Conservation (phyloP, 1,140 invertebrate species). For the Papilio xuthus region DNA sequence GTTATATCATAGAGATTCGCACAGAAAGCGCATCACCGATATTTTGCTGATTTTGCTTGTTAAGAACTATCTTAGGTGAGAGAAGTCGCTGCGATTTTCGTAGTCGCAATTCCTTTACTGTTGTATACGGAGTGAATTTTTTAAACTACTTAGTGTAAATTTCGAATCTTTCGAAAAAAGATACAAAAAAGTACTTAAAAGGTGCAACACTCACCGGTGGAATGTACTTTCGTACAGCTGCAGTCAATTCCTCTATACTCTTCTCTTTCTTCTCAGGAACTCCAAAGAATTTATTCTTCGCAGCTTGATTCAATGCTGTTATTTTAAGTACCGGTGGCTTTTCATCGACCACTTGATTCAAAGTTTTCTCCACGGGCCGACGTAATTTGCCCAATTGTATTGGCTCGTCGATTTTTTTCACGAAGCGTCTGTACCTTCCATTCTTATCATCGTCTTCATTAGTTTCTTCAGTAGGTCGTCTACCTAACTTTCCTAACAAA, state of each 20-base stretch:
- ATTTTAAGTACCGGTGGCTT: constrained; percentile 65
- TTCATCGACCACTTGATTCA: constrained; percentile 50
- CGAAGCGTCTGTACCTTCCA: constrained; percentile 56
- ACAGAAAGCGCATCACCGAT: too few relatives aligned
- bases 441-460: constrained; percentile 64
- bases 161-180: too few relatives aligned
- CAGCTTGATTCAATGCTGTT: constrained; percentile 67
- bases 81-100: too few relatives aligned
- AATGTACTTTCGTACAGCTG: constrained; percentile 76
- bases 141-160: too few relatives aligned
- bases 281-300: constrained; percentile 76
- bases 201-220: constrained; percentile 62
- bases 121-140: too few relatives aligned
- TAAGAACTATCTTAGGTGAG: too few relatives aligned
- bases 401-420: constrained; percentile 68
- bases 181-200: background rate
- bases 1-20: too few relatives aligned
- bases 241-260: constrained; percentile 68
- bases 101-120: too few relatives aligned
- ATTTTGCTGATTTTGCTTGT: too few relatives aligned
- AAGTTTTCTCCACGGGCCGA: constrained; percentile 58
- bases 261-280: constrained; percentile 65
- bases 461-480: constrained; percentile 63
- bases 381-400: constrained; percentile 71
- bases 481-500: constrained; percentile 65